phyloP scores from a whole-genome alignment of 2,797 vertebrate genomes.

The Silurus aristotelis region DNA sequence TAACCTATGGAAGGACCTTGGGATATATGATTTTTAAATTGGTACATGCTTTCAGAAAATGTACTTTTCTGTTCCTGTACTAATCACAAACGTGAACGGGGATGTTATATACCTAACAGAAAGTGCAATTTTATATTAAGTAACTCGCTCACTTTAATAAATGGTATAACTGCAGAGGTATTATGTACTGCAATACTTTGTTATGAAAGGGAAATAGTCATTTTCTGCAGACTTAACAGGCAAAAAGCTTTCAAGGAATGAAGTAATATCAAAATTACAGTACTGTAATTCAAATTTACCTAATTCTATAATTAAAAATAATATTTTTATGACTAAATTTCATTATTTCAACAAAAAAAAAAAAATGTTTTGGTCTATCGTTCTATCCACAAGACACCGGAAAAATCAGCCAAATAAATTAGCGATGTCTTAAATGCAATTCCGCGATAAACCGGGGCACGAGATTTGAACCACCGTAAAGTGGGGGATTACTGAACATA shows the following conservation, averaged over 20 bases:
- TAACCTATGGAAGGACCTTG: conserved; percentile 32
- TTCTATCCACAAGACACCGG: too few species aligned
- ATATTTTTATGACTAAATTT: too few species aligned
- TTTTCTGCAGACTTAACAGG: neutral
- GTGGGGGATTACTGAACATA: too few species aligned
- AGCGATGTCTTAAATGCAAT: too few species aligned
- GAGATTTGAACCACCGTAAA: too few species aligned
- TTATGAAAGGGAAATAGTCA: neutral
- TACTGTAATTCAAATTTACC: too few species aligned
- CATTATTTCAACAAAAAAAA: too few species aligned
- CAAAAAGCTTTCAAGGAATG: neutral
- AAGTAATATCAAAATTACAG: neutral
- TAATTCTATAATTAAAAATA: too few species aligned
- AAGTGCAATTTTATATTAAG: neutral
- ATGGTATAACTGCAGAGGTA: neutral
- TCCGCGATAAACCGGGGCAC: too few species aligned
- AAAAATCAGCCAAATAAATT: too few species aligned
- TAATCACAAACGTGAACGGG: neutral
- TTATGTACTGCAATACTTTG: too few species aligned
- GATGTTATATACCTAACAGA: neutral
- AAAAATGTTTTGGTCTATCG: too few species aligned
- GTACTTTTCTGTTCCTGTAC: neutral
- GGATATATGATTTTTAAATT: conserved; percentile 36
- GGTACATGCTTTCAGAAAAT: conserved; percentile 8
- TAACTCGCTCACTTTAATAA: neutral